Evolutionary conservation across 2,888 invertebrate genomes (phyloP), one percentile per base, ranked within the genome.

Genomic region (Podotricha telesiphe): DNA sequence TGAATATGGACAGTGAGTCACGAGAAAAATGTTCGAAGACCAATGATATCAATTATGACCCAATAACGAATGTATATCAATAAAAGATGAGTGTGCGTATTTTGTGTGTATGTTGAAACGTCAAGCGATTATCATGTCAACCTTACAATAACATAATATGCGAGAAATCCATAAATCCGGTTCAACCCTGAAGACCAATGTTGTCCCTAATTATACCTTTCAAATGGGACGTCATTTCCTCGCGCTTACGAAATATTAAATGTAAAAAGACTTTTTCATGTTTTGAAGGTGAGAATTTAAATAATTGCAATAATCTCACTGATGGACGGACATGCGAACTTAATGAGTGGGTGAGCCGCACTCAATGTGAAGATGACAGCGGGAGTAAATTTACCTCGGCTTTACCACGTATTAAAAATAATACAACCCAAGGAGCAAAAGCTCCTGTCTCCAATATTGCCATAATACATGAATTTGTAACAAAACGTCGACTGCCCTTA

Each of bases 201-300:
- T 84, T 88, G 88, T 79, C 87, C 91, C 90, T 91, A 92, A 93
- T 93, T 90, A 90, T 83, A 90, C 89, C 90, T 91, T 91, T 91
- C 91, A 91, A 91, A 91, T 88, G 89, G 91, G 90, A 89, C 91
- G 91, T 91, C 91, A 91, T 90, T 92, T 91, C 89, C 89, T 87
- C 83, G 82, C 88, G 83, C 87, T 92, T 89, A 86, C 90, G 89
- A 91, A 91, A 92, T 87, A 89, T 93, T 91, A 90, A 89, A 87
- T 86, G 81, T 86, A 87, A 90, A 91, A 88, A 86, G 86, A 84
- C 83, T 88, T 91, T 92, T 91, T 90, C 86, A 84, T 81, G 79
- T 87, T 87, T 83, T 88, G 85, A 89, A 93, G 92, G 93, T 92
- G 93, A 91, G 92, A 93, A 92, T 93, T 92, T 93, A 92, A 93